Evolutionary conservation across 1,140 invertebrate genomes (phyloP), one percentile per base, ranked within the genome.

Genomic region (Drosophila funebris): DNA sequence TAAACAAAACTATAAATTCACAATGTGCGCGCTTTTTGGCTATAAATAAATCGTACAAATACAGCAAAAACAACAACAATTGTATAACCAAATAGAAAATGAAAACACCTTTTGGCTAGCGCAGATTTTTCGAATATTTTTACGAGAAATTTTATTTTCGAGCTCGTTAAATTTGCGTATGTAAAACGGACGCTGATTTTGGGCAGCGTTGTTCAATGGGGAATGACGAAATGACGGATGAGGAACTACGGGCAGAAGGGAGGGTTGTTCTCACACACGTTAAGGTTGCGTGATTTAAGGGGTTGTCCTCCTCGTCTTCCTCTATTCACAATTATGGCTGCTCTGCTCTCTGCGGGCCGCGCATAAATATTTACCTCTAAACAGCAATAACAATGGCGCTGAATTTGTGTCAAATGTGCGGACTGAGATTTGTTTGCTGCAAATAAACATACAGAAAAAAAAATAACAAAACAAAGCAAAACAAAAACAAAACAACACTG

Each of bases 1-100:
- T 84, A 84, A 84, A 84, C 81, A 84, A 87, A 84, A 84, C 81
- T 87, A 84, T 84, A 84, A 84, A 84, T 84, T 84, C 81, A 74
- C 78, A 67, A 77, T 61, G 72, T 41, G 68, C 61, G 39, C 54
- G 75, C 67, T 52, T 63, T 63, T 41, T 18, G 18, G 1, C 82
- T 84, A 84, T 77, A 84, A 87, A 87, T 84, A 85, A 73, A 60
- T 13, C 4, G 44, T 8, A 61, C 58, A 61, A 31, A 20, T 50
- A 29, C 48, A 29, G 9, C 41, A 41, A 16, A 37, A 37, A 78
- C 20, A 43, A 27, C 52, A 54, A 54, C 44, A 39, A 13, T 27
- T 41, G 39, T 48, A 41, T 73, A 73, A 69, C 39, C 33, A 66
- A 66, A 72, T 58, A 58, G 69, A 72, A 72, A 72, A 72, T 58